A percentile compares a stretch with the other conserved stretches of the same genome.
These are phyloP conservation scores for Sebastes fasciatus DNA, from an alignment of 2,113 vertebrate genomes.

Conservation along the genomic window DNA sequence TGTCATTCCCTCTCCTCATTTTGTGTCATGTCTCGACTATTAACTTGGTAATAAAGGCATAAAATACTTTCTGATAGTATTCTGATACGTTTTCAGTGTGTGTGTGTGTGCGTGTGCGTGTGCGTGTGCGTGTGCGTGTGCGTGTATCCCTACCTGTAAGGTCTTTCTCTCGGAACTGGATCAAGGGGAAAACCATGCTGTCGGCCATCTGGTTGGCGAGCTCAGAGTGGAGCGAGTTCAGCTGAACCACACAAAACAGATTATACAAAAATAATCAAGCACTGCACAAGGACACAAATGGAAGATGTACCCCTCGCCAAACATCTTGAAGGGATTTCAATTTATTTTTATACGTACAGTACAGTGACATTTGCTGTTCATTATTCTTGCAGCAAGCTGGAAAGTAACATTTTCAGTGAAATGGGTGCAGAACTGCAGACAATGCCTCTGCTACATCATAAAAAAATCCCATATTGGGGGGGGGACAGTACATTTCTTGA, in stretches of 20 bases:
- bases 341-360: constrained; percentile 21
- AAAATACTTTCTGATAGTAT: neutral
- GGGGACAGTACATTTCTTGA: constrained; percentile 27
- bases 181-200: constrained; percentile 95
- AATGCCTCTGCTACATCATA: constrained; percentile 21
- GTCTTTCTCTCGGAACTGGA: constrained; percentile 97
- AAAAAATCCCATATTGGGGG: constrained; percentile 13
- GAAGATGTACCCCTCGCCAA: constrained; percentile 23
- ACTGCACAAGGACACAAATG: constrained; percentile 31
- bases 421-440: constrained; percentile 22
- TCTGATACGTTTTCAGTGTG: too few species aligned
- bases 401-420: constrained; percentile 42
- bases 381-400: constrained; percentile 39
- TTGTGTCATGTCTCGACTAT: neutral
- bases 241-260: constrained; percentile 82
- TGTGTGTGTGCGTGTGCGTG: neutral
- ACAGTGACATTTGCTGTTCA: constrained; percentile 33
- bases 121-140: neutral
- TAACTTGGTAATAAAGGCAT: neutral
- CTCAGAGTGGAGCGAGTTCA: constrained; percentile 93
- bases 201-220: constrained; percentile 95
- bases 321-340: constrained; percentile 53
- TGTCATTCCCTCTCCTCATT: neutral
- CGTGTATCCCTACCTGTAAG: constrained; percentile 89
- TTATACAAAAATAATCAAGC: constrained; percentile 38